Evolutionary conservation across 2,797 vertebrate species (phyloP).

Genomic region (Knipowitschia caucasica): DNA sequence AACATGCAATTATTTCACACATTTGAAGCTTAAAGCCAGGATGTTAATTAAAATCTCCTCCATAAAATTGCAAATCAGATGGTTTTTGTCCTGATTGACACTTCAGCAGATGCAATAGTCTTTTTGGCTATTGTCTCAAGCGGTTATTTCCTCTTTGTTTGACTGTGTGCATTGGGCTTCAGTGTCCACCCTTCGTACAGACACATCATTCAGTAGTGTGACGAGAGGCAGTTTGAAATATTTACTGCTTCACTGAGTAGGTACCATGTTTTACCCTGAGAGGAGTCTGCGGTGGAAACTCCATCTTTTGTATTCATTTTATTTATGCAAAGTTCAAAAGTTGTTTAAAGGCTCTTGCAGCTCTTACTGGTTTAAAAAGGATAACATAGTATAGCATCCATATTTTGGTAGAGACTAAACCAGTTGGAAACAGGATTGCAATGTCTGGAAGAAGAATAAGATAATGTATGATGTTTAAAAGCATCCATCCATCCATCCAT

Average conservation of each 20-base stretch:
- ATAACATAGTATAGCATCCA: too few relatives aligned
- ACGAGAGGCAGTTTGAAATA: constrained; percentile 43
- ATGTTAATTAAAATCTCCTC: constrained; percentile 37
- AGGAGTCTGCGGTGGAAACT: constrained; percentile 17
- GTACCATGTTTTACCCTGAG: constrained; percentile 39
- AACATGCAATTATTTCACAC: constrained; percentile 33
- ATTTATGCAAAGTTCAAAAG: too few relatives aligned
- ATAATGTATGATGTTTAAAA: too few relatives aligned
- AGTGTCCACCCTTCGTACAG: neutral
- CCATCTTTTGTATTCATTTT: too few relatives aligned
- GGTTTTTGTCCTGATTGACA: constrained; percentile 20
- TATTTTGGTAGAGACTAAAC: too few relatives aligned
- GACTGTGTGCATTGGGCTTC: constrained; percentile 8
- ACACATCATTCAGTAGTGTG: constrained; percentile 24
- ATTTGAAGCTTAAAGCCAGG: constrained; percentile 24
- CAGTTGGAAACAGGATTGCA: too few relatives aligned
- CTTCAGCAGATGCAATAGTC: constrained; percentile 3
- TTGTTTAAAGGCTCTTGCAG: too few relatives aligned
- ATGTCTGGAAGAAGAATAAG: too few relatives aligned
- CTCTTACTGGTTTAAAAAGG: too few relatives aligned
- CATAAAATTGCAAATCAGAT: constrained; percentile 18
- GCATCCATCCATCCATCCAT: too few relatives aligned
- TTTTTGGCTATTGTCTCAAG: constrained; percentile 6
- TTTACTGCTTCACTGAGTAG: constrained; percentile 34
- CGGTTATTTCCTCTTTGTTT: constrained; percentile 1